phyloP scores from a whole-genome alignment of 2,797 vertebrate species.

The Dermochelys coriacea region DNA sequence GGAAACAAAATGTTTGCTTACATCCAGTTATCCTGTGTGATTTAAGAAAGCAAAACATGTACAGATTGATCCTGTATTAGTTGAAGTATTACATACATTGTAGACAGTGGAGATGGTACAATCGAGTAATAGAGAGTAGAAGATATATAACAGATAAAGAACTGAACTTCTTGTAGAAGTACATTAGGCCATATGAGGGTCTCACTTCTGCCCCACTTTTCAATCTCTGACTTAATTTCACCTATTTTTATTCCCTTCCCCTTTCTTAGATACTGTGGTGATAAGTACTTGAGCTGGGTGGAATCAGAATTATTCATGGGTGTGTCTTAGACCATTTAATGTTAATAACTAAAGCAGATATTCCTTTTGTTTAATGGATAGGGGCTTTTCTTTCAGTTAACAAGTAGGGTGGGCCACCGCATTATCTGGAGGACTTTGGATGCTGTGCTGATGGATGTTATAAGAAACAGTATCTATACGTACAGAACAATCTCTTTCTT shows the following conservation, averaged over 20 bases:
- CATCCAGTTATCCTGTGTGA: not conserved
- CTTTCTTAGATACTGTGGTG: not conserved
- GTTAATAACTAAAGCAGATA: not conserved
- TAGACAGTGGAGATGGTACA: not conserved
- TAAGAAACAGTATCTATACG: constrained; percentile 2
- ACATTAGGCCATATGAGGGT: accelerated
- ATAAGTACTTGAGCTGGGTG: not conserved
- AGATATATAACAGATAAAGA: not conserved
- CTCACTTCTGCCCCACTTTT: not conserved
- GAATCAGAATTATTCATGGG: not conserved
- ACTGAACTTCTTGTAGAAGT: not conserved
- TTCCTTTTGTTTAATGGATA: not conserved
- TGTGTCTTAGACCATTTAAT: not conserved
- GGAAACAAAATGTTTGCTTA: not conserved
- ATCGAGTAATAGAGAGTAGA: not conserved
- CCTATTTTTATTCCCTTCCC: not conserved
- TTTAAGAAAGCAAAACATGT: not conserved
- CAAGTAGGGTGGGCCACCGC: not conserved
- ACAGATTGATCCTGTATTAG: not conserved
- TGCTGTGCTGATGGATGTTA: not conserved
- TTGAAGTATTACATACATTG: not conserved
- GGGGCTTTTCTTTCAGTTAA: not conserved
- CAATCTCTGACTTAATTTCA: not conserved
- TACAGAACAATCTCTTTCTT: not conserved
- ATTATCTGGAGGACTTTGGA: constrained; percentile 9